phyloP scores from a whole-genome alignment of 2,888 invertebrate species.

The Caenorhabditis uteleia region DNA sequence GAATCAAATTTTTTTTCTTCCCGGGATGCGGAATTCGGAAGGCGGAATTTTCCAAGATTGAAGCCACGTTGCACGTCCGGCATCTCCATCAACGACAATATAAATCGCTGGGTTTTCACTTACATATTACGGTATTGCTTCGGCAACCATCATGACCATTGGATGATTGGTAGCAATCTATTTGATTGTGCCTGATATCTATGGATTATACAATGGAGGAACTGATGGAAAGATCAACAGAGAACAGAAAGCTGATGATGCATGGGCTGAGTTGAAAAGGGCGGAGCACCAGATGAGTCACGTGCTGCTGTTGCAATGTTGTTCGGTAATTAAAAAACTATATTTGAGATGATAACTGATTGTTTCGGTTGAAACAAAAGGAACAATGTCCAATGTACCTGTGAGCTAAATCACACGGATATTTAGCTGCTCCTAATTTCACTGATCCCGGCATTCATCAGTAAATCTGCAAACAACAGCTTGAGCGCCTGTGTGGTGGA shows the following conservation, averaged over 20 bases:
- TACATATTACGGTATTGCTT: too few relatives aligned
- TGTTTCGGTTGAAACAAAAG: constrained; percentile 26
- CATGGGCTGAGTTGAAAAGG: constrained; percentile 38
- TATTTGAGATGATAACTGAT: neutral
- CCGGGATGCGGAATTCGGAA: too few relatives aligned
- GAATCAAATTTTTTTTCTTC: too few relatives aligned
- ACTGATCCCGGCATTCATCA: too few relatives aligned
- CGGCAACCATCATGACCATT: constrained; percentile 35
- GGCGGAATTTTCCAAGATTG: too few relatives aligned
- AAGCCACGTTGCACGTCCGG: too few relatives aligned
- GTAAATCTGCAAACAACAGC: too few relatives aligned
- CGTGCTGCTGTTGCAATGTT: constrained; percentile 25
- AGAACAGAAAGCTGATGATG: constrained; percentile 32
- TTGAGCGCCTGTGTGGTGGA: too few relatives aligned
- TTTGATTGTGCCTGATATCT: constrained; percentile 34
- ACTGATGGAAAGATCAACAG: constrained; percentile 29
- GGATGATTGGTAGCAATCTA: constrained; percentile 35
- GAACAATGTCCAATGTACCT: constrained; percentile 36
- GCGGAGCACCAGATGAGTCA: constrained; percentile 19
- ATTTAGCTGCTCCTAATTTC: too few relatives aligned
- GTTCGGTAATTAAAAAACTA: constrained; percentile 7
- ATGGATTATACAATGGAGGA: constrained; percentile 37
- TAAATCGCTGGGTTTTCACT: too few relatives aligned
- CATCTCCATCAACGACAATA: too few relatives aligned
- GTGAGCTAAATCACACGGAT: constrained; percentile 34